Base-by-base conservation (phyloP, 2,113 vertebrate genomes). In the Herpailurus yagouaroundi region DNA sequence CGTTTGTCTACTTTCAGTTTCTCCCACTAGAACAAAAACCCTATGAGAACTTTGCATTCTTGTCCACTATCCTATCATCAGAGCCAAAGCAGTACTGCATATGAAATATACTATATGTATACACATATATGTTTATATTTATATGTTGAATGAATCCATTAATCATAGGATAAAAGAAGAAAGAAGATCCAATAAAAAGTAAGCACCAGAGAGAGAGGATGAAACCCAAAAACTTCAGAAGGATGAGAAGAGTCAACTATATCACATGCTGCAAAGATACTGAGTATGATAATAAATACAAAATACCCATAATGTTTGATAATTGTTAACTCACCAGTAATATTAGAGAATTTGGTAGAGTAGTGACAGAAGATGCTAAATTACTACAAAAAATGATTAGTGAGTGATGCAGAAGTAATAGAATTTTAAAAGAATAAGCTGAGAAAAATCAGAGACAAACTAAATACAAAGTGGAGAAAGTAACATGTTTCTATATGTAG, bases 381-480 rank as follows among this genome's bases (percentile, higher is more conserved):
- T 14, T 36, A 21, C n/a, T 79, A 88, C 76, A 38, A 83, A 52
- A 71, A 60, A 94, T 63, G 18, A 91, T 18, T 38, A 95, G 18
- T 86, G 18, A 89, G 14, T 71, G 16, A 4, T 69, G 3, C 6
- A 82, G n/a, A 97, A 84, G 25, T 74, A 93, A 73, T 14, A 68
- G 7, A 36, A 68, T 93, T 76, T 91, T 87, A 79, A 91, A 94
- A 94, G 36, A 90, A 69, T 74, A 81, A 94, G 89, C 9, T 88
- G 50, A 79, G 23, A 95, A 95, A 95, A 96, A 69, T 83, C 45
- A 89, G 25, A 95, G 38, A 69, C 21, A 91, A 96, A 95, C 38
- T 84, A 83, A 94, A 69, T 50, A 85, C 23, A 63, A 92, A 36
- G 0, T 1, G 16, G 21, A 3, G 50, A 95, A 96, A 23, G 69